These are phyloP conservation scores for Ephestia elutella DNA, from an alignment of 1,140 invertebrate genomes.

Conservation along the genomic window DNA sequence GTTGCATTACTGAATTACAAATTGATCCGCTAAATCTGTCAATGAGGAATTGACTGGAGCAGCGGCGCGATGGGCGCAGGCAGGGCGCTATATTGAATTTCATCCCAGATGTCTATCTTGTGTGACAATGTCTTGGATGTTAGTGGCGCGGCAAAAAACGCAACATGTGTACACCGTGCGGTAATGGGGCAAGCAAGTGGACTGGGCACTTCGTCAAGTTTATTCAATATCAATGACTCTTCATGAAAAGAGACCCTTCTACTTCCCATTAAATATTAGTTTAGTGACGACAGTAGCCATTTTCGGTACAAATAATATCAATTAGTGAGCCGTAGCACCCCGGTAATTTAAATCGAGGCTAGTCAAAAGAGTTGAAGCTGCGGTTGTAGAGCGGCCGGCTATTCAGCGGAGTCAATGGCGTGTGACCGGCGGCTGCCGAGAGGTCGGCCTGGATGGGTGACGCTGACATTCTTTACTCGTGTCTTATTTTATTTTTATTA, in stretches of 20 bases:
- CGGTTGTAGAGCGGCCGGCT: slow-evolving; percentile 41
- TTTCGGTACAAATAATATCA: slow-evolving; percentile 25
- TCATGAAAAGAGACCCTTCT: too few relatives aligned
- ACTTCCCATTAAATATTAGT: background rate
- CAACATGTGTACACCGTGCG: slow-evolving; percentile 45
- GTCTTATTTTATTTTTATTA: slow-evolving; percentile 42
- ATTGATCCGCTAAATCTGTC: slow-evolving; percentile 39
- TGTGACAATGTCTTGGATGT: slow-evolving; percentile 53
- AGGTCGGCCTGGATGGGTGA: slow-evolving; percentile 54
- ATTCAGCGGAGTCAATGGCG: slow-evolving; percentile 63
- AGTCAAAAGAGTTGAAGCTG: slow-evolving; percentile 45
- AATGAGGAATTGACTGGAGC: slow-evolving; percentile 26
- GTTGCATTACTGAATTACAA: slow-evolving; percentile 48
- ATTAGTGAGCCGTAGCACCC: slow-evolving; percentile 21
- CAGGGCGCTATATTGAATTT: slow-evolving; percentile 51
- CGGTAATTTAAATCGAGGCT: slow-evolving; percentile 39
- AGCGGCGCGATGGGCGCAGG: slow-evolving; percentile 6
- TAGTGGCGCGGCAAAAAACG: slow-evolving; percentile 40
- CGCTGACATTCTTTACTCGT: slow-evolving; percentile 55
- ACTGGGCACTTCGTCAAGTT: slow-evolving; percentile 14
- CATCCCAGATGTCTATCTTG: slow-evolving; percentile 46
- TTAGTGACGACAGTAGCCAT: background rate
- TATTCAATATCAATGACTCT: too few relatives aligned
- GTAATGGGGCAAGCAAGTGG: slow-evolving; percentile 43
- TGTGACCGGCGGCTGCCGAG: slow-evolving; percentile 55